Conservation (phyloP, 2,113 vertebrate genomes). For the Hydrochoerus hydrochaeris region DNA sequence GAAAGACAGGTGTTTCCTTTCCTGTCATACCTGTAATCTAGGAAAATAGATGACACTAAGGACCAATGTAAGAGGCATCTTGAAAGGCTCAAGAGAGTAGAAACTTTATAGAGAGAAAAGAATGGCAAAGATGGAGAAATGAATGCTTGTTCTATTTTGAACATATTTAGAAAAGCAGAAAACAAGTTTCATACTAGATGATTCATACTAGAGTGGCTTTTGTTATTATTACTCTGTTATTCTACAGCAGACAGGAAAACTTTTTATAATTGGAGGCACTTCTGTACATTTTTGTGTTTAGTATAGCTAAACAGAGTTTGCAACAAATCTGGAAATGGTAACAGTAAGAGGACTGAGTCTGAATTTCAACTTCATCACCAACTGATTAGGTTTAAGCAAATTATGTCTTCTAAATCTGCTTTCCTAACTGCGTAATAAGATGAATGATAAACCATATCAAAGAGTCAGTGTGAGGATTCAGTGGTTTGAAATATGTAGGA, state of each 20-base stretch:
- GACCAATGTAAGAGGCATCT: not conserved
- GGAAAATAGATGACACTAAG: not conserved
- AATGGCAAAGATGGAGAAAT: conserved; percentile 3
- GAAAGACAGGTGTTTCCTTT: not conserved
- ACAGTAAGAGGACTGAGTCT: not conserved
- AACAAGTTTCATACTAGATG: not conserved
- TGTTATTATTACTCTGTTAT: not conserved
- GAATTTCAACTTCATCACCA: not conserved
- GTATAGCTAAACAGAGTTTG: not conserved
- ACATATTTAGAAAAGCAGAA: not conserved
- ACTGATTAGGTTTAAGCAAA: not conserved
- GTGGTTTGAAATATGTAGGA: not conserved
- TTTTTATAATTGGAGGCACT: not conserved
- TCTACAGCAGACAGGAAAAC: not conserved
- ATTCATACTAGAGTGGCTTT: not conserved
- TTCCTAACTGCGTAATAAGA: not conserved
- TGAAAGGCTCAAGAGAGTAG: not conserved
- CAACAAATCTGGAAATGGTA: not conserved
- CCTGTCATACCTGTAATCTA: not conserved
- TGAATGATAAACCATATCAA: not conserved
- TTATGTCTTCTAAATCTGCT: conserved; percentile 20
- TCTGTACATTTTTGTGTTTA: not conserved
- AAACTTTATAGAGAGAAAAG: not conserved
- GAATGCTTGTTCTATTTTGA: conserved; percentile 2
- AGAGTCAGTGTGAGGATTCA: not conserved